Evolutionary conservation across 2,797 vertebrate genomes (phyloP).

Genomic region (Oophaga sylvatica): DNA sequence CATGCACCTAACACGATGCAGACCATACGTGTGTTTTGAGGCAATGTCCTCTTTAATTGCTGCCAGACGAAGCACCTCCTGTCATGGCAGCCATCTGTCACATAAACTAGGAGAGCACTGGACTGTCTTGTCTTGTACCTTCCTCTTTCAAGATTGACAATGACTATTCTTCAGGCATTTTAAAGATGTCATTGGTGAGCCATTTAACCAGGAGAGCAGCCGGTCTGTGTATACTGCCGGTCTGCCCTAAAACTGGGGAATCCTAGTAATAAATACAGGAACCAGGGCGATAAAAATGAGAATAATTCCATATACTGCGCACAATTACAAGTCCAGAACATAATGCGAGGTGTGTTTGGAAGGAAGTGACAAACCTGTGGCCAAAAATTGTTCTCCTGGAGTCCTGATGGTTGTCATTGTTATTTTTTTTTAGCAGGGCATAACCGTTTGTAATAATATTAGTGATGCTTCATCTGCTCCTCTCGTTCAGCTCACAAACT

Average conservation of each 20-base stretch:
- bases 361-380: no score
- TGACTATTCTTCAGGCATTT: slow-evolving; percentile 2
- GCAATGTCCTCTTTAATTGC: slow-evolving; percentile 24
- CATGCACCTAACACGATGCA: background rate
- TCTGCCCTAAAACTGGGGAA: background rate
- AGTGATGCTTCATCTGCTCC: no score
- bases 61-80: background rate
- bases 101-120: background rate
- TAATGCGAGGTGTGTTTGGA: no score
- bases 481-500: no score
- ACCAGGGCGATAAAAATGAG: background rate
- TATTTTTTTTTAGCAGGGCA: no score
- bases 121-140: slow-evolving; percentile 10
- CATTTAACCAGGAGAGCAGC: background rate
- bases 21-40: slow-evolving; percentile 23
- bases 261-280: background rate
- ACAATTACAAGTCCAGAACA: no score
- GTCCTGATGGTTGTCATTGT: no score
- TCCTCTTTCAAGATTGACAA: slow-evolving; percentile 9
- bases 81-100: slow-evolving; percentile 38
- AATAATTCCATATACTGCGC: background rate
- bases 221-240: background rate
- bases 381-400: no score
- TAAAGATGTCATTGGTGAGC: background rate
- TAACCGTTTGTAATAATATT: no score